phyloP scores from a whole-genome alignment of 2,797 vertebrate species.

The Brachymystax lenok region DNA sequence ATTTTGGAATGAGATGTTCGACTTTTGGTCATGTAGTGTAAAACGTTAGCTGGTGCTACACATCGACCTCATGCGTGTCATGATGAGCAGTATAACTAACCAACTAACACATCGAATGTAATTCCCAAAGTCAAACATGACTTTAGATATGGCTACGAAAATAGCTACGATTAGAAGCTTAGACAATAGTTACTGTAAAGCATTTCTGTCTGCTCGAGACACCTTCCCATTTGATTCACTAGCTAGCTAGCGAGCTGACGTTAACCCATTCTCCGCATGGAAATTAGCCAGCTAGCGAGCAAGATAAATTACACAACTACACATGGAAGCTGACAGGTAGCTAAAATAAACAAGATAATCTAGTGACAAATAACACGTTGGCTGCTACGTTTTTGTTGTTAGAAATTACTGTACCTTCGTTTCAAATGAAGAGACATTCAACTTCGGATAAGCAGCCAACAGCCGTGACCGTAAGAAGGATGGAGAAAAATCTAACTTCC shows the following conservation, averaged over 20 bases:
- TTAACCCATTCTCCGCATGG: background rate
- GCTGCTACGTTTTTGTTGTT: background rate
- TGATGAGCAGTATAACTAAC: background rate
- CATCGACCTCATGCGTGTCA: background rate
- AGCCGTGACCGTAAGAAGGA: background rate
- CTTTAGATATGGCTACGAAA: background rate
- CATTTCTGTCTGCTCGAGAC: background rate
- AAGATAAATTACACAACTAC: background rate
- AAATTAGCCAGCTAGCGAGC: background rate
- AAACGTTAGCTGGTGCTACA: background rate
- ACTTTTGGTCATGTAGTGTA: too few relatives aligned
- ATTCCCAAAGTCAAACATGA: background rate
- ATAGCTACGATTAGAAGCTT: background rate
- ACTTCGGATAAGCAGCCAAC: background rate
- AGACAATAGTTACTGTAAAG: background rate
- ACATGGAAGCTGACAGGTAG: too few relatives aligned
- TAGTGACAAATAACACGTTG: background rate
- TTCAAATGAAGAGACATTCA: background rate
- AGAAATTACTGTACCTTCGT: background rate
- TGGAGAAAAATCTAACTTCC: background rate
- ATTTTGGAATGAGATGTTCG: too few relatives aligned
- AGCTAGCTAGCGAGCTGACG: background rate
- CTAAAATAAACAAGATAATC: too few relatives aligned
- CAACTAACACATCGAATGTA: background rate
- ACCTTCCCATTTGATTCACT: background rate